A percentile compares a stretch with the other conserved stretches of the same genome.
Evolutionary conservation across 2,888 invertebrate genomes (phyloP).

Genomic region (Meteorus cinctellus): DNA sequence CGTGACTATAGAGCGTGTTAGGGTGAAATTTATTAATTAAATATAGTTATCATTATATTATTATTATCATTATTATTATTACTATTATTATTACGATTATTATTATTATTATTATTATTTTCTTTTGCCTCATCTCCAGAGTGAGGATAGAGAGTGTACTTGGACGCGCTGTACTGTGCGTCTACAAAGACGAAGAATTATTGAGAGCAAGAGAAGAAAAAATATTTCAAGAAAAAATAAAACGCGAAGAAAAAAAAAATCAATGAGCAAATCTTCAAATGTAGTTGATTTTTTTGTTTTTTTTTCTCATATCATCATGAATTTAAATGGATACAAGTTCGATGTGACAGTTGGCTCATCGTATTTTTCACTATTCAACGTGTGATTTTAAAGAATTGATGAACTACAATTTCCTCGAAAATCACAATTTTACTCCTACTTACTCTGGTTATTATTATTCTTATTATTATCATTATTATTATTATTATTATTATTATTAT

Average conservation of each 20-base stretch:
- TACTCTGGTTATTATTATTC: slow-evolving; percentile 23
- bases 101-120: slow-evolving; percentile 30
- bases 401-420: slow-evolving; percentile 12
- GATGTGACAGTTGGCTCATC: background rate
- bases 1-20: slow-evolving; percentile 41
- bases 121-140: slow-evolving; percentile 3
- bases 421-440: slow-evolving; percentile 39
- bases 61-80: slow-evolving; percentile 40
- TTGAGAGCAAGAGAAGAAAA: background rate
- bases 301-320: background rate
- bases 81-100: slow-evolving; percentile 36
- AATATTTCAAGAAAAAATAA: background rate
- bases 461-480: slow-evolving; percentile 45
- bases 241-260: background rate
- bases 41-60: slow-evolving; percentile 25
- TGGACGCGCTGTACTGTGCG: background rate
- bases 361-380: background rate
- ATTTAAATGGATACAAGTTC: background rate
- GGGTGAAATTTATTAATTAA: slow-evolving; percentile 35
- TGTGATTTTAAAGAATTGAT: background rate
- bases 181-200: background rate
- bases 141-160: slow-evolving; percentile 4
- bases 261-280: background rate
- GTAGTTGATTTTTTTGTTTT: background rate
- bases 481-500: slow-evolving; percentile 46